phyloP scores from a whole-genome alignment of 2,888 invertebrate species.

The Lithosia quadra region DNA sequence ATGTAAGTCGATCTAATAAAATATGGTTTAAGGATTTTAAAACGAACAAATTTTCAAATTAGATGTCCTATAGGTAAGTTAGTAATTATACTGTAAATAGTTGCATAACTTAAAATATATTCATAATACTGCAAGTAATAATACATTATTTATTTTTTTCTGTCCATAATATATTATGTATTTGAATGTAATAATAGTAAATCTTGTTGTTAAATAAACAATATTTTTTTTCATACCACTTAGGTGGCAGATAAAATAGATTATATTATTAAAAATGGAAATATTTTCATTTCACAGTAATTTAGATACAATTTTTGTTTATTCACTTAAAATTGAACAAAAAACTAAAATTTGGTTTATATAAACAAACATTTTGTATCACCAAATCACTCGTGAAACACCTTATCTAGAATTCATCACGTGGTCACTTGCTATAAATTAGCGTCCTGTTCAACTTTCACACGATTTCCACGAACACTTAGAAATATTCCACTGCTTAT shows the following conservation, averaged over 20 bases:
- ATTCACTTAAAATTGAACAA: slow-evolving; percentile 5
- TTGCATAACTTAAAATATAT: not conserved
- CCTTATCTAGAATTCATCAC: slow-evolving; percentile 46
- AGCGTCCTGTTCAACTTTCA: slow-evolving; percentile 55
- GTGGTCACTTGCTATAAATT: slow-evolving; percentile 51
- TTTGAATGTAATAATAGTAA: too few relatives aligned
- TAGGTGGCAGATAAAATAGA: not conserved
- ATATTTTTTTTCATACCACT: too few relatives aligned
- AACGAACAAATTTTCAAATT: not conserved
- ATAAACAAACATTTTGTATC: slow-evolving; percentile 46
- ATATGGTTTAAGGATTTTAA: not conserved
- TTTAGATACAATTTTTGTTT: slow-evolving; percentile 33
- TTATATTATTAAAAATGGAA: not conserved
- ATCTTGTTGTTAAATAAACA: not conserved
- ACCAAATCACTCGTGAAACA: slow-evolving; percentile 60
- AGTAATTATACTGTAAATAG: not conserved
- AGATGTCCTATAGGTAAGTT: not conserved
- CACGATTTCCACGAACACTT: slow-evolving; percentile 51
- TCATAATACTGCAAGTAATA: not conserved
- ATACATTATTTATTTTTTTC: not conserved
- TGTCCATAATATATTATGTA: not conserved
- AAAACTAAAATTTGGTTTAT: not conserved
- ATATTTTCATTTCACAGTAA: slow-evolving; percentile 29
- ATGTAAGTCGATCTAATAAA: not conserved
- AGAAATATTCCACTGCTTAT: slow-evolving; percentile 56